Base-by-base conservation (phyloP, 2,113 vertebrate genomes). In the Pterocles orientalis region DNA sequence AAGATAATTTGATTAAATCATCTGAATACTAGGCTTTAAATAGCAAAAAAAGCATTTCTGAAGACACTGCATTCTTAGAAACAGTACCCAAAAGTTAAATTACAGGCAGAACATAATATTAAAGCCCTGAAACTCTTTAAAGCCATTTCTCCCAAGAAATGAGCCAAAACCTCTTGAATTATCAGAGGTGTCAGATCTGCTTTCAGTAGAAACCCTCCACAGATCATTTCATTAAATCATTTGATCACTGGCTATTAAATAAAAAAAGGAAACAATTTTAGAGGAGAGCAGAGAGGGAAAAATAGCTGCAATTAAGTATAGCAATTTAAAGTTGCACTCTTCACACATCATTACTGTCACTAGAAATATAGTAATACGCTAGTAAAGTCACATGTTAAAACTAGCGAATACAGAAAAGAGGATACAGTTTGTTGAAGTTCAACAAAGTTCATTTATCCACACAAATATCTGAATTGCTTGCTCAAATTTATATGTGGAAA, bases 181-280 rank as follows among this genome's bases (percentile, higher is more conserved):
- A 90, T 16, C 87, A 82, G 54, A 88, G n/a, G 14, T 91, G 79
- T 92, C 92, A 96, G 77, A 80, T 62, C 64, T 78, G 41, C 26
- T 73, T 90, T 75, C 57, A 47, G 19, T 29, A 82, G 54, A 83
- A 93, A 66, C 51, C 57, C 71, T 93, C 79, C 90, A 80, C 90
- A 96, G 71, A 93, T 77, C 85, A 92, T 92, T 93, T 97, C 62
- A 90, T 93, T 90, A 96, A 77, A 90, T 83, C 76, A 75, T 83
- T 93, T 93, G 85, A 94, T 88, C 47, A n/a, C 24, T 84, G 82
- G 82, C 88, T 88, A 90, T 94, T 95, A 93, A 95, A 83, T 88
- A 94, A 92, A 86, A 36, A 92, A 95, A 75, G n/a, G 85, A 93
- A 90, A 93, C 58, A 77, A 85, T 90, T 97, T 93, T 69, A 60